Evolutionary conservation across 1,140 invertebrate species (phyloP).

Genomic region (Lamellibrachia luymesi): DNA sequence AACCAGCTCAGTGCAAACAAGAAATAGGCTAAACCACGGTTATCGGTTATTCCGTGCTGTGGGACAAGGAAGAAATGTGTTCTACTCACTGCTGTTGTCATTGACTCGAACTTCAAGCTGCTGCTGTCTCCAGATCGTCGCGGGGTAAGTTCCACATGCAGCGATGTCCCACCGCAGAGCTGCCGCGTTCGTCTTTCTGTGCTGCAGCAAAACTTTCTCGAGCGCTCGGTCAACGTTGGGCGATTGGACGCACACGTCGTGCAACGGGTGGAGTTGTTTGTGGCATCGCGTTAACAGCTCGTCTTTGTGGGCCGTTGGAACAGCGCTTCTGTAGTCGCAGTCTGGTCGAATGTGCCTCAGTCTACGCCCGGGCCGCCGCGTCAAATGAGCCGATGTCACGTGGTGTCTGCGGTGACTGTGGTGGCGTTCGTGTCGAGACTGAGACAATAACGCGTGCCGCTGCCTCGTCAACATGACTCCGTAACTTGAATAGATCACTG

Average conservation of each 20-base stretch:
- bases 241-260: not conserved
- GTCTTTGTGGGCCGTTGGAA: not conserved
- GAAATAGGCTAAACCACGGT: not conserved
- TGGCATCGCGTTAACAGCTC: not conserved
- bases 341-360: not conserved
- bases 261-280: not conserved
- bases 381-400: not conserved
- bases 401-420: not conserved
- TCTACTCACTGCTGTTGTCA: not conserved
- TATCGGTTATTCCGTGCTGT: not conserved
- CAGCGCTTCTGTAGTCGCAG: not conserved
- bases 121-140: not conserved
- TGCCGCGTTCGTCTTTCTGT: not conserved
- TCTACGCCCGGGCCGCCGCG: too few relatives aligned
- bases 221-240: not conserved
- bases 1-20: not conserved
- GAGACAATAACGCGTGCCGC: not conserved
- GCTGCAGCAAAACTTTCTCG: not conserved
- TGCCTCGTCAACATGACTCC: not conserved
- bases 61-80: not conserved
- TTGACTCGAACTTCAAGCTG: not conserved
- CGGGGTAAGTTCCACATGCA: not conserved
- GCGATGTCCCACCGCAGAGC: not conserved
- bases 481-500: too few relatives aligned
- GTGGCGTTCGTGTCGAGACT: not conserved